Evolutionary conservation across 2,888 invertebrate species (phyloP).

Genomic region (Blera fallax): DNA sequence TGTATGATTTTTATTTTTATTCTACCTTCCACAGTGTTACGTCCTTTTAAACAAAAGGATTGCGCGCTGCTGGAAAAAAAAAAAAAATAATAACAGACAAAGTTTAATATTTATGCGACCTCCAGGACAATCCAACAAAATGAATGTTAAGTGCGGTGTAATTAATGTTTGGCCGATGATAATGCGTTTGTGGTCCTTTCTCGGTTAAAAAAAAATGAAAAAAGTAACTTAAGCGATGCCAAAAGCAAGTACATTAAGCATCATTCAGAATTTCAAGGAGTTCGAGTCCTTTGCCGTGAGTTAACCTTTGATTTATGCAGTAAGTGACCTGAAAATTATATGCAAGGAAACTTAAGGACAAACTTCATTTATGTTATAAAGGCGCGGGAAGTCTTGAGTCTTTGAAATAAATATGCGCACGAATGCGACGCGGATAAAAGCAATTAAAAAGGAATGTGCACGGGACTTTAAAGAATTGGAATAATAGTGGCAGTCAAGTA

Average conservation of each 20-base stretch:
- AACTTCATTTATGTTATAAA: conserved; percentile 14
- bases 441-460: conserved; percentile 27
- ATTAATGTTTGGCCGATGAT: conserved; percentile 62
- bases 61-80: not conserved
- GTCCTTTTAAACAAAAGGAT: conserved; percentile 45
- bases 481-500: not conserved
- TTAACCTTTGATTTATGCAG: conserved; percentile 65
- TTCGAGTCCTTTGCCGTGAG: conserved; percentile 33
- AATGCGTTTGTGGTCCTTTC: conserved; percentile 32
- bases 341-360: conserved; percentile 1
- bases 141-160: conserved; percentile 60
- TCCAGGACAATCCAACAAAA: conserved; percentile 37
- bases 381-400: not conserved
- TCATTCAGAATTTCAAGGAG: conserved; percentile 34
- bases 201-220: not conserved
- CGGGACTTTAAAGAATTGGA: not conserved
- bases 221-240: conserved; percentile 10
- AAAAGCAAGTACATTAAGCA: conserved; percentile 64
- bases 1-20: not conserved
- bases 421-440: conserved; percentile 18
- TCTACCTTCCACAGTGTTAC: not conserved
- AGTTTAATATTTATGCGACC: conserved; percentile 61
- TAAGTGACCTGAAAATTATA: conserved; percentile 49
- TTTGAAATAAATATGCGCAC: not conserved
- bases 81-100: conserved; percentile 27